Evolutionary conservation across 2,888 invertebrate species (phyloP), one percentile per base, ranked within the genome.

Genomic region (Caenorhabditis japonica): DNA sequence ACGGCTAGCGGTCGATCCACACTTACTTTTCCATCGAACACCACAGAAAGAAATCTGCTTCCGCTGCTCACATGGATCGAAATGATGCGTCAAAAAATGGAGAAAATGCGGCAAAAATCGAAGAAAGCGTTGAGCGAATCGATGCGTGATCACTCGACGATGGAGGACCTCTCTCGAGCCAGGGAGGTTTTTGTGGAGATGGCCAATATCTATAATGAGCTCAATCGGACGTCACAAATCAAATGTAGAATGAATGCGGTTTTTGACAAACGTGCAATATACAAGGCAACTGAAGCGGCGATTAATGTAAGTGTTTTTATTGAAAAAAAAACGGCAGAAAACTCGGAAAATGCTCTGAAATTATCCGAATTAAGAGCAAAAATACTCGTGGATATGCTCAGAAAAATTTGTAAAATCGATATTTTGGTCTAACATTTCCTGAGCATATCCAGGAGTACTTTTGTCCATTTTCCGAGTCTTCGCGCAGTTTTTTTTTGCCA

Each of bases 11-110:
- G 43, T 12, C 39, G 64, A 19, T 8, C 47, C 4, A 4, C 12
- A 2, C 21, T 66, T 13, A 66, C 66, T 8, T 34, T 66, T 25
- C 66, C 66, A 4, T 66, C 66, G 3, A 66, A 56, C 21, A 56
- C 56, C 4, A 66, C 51, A 2, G 66, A 66, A 5, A 66, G 44
- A 15, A 25, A 51, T 10, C 41, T 43, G 5, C 8, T 51, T 19
- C 17, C 66, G 15, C 15, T 66, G 33, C 0, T 56, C 0, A 34
- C 46, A 15, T 66, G 66, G 66, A 27, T 38, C 1, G 66, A 66
- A 8, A 13, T 17, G 17, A 27, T 66, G 56, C 56, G 17, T n/a
- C 19, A 2, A 5, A 21, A 34, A 7, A 13, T 66, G 36, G 44
- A 43, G 0, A 41, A 41, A 41, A 13, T 66, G 36, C 39, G 41